Evolutionary conservation across 2,888 invertebrate genomes (phyloP).

Genomic region (Epistrophe grossulariae): DNA sequence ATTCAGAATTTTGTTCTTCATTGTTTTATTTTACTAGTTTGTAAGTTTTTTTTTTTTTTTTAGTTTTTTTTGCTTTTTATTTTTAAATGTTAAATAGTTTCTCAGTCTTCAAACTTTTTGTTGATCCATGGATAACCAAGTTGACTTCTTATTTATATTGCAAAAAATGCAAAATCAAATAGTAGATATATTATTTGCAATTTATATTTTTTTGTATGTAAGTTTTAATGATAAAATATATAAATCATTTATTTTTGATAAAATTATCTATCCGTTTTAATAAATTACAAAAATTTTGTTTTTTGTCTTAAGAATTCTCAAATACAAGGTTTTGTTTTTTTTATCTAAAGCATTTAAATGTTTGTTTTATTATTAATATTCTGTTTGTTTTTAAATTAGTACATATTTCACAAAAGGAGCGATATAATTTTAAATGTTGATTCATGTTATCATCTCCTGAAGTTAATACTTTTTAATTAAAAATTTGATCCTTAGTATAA

Average conservation of each 20-base stretch:
- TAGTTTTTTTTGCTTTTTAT: neutral
- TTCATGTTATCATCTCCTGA: neutral
- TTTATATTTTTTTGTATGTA: neutral
- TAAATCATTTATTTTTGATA: neutral
- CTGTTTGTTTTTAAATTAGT: neutral
- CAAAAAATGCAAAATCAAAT: neutral
- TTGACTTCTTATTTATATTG: constrained; percentile 19
- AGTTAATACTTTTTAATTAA: constrained; percentile 13
- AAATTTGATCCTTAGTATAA: neutral
- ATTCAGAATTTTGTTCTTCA: neutral
- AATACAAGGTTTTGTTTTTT: too few species aligned
- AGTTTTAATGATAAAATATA: neutral
- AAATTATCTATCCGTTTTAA: neutral
- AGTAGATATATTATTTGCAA: neutral
- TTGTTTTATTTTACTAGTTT: constrained; percentile 1
- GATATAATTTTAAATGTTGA: neutral
- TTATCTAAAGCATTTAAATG: neutral
- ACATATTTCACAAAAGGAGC: neutral
- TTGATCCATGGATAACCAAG: constrained; percentile 6
- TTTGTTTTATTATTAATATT: neutral
- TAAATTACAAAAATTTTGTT: neutral
- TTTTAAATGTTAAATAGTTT: constrained; percentile 20
- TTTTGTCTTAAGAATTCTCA: neutral
- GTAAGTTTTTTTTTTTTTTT: neutral
- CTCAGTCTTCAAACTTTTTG: constrained; percentile 32